Conservation (phyloP, 2,797 vertebrate species). For the Pseudomugil gertrudae region DNA sequence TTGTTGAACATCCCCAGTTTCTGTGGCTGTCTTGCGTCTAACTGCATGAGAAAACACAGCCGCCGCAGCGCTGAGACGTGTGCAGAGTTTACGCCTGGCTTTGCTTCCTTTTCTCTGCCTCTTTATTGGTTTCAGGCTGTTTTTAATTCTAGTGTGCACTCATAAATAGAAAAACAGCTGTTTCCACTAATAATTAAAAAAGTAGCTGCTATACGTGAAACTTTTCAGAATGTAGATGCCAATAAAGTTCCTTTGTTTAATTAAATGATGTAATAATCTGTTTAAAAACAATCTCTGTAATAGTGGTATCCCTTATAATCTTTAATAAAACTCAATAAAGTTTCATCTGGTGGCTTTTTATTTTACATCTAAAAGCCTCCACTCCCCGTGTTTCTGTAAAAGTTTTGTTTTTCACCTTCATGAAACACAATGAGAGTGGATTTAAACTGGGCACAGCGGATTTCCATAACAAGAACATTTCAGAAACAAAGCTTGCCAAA, state of each 20-base stretch:
- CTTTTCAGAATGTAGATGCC: slow-evolving; percentile 36
- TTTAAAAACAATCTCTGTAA: not conserved
- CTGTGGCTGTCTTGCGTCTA: slow-evolving; percentile 70
- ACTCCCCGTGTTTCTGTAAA: slow-evolving; percentile 17
- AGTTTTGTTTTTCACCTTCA: slow-evolving; percentile 7
- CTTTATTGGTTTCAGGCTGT: slow-evolving; percentile 54
- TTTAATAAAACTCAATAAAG: not conserved
- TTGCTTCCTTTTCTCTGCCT: slow-evolving; percentile 54
- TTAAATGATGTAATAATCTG: slow-evolving; percentile 3
- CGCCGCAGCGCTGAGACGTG: slow-evolving; percentile 49
- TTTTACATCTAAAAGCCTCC: not conserved
- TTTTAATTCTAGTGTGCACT: slow-evolving; percentile 40
- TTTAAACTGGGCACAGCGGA: not conserved
- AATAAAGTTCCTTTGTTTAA: slow-evolving; percentile 34
- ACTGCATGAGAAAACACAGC: slow-evolving; percentile 63
- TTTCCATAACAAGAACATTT: not conserved
- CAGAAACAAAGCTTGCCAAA: not conserved
- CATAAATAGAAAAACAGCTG: slow-evolving; percentile 46
- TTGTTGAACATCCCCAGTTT: slow-evolving; percentile 84
- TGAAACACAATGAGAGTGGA: not conserved
- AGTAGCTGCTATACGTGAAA: slow-evolving; percentile 30
- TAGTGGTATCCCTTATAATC: no score
- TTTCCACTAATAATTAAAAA: slow-evolving; percentile 31
- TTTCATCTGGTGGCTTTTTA: slow-evolving; percentile 4
- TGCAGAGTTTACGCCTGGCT: slow-evolving; percentile 51